A percentile compares a stretch with the other conserved stretches of the same genome.
phyloP scores from a whole-genome alignment of 2,797 vertebrate species.

The Onychomys arenicola region DNA sequence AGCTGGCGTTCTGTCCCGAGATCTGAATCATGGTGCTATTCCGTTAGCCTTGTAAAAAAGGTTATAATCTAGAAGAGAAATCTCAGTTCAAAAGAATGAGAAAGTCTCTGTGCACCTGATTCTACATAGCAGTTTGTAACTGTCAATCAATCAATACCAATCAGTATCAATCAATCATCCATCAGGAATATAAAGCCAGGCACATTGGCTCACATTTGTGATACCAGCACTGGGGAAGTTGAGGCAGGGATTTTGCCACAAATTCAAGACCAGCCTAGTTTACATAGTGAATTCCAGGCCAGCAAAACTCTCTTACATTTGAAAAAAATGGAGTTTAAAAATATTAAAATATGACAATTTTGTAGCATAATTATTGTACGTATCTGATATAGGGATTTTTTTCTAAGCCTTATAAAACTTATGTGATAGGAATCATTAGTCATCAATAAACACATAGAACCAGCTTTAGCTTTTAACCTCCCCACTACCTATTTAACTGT shows the following conservation, averaged over 20 bases:
- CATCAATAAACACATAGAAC: neutral
- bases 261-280: neutral
- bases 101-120: neutral
- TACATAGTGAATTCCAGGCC: neutral
- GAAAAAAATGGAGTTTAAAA: neutral
- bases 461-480: neutral
- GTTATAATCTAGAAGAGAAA: neutral
- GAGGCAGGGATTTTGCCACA: neutral
- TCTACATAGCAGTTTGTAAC: conserved; percentile 15
- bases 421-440: neutral
- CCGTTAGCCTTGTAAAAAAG: conserved; percentile 11
- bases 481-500: neutral
- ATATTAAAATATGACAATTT: conserved; percentile 19
- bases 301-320: neutral
- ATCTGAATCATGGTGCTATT: neutral
- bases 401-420: conserved; percentile 49
- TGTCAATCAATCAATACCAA: neutral
- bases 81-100: neutral
- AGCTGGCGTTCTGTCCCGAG: neutral
- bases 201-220: neutral
- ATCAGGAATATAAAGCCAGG: neutral
- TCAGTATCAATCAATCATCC: neutral
- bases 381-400: neutral
- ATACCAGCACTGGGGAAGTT: neutral
- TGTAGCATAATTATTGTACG: neutral